These are phyloP conservation scores for Rhamnusium bicolor DNA, from an alignment of 2,888 invertebrate genomes.

Conservation along the genomic window DNA sequence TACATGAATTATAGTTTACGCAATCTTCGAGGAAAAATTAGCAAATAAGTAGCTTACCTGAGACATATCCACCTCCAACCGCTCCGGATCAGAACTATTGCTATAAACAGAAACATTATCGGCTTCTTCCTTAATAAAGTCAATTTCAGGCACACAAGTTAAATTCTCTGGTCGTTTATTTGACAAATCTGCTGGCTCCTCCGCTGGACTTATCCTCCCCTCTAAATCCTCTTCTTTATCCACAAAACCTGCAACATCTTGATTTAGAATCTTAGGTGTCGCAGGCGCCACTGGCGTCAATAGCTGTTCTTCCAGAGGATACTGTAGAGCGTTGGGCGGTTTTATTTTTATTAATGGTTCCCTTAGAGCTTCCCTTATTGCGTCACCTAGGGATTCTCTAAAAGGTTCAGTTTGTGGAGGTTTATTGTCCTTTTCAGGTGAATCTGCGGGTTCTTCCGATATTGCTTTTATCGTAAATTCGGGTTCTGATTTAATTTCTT, in stretches of 20 bases:
- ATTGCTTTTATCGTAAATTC: slow-evolving; percentile 52
- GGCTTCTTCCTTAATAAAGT: slow-evolving; percentile 67
- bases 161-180: slow-evolving; percentile 67
- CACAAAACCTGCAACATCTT: slow-evolving; percentile 18
- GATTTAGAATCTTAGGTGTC: slow-evolving; percentile 5
- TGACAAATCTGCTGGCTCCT: slow-evolving; percentile 69
- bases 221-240: slow-evolving; percentile 25
- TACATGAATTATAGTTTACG: too few relatives aligned
- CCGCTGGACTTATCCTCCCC: slow-evolving; percentile 33
- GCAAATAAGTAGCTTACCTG: slow-evolving; percentile 64
- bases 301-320: slow-evolving; percentile 31
- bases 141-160: slow-evolving; percentile 69
- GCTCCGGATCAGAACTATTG: slow-evolving; percentile 83
- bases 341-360: slow-evolving; percentile 53
- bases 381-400: slow-evolving; percentile 3
- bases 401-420: slow-evolving; percentile 32
- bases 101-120: slow-evolving; percentile 73
- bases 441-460: slow-evolving; percentile 42
- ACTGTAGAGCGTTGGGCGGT: slow-evolving; percentile 46
- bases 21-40: too few relatives aligned
- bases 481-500: slow-evolving; percentile 53
- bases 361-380: slow-evolving; percentile 3
- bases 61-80: slow-evolving; percentile 82
- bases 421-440: slow-evolving; percentile 33
- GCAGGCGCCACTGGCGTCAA: neutral